Conservation (phyloP, 2,888 invertebrate genomes). For the Noctua janthe region DNA sequence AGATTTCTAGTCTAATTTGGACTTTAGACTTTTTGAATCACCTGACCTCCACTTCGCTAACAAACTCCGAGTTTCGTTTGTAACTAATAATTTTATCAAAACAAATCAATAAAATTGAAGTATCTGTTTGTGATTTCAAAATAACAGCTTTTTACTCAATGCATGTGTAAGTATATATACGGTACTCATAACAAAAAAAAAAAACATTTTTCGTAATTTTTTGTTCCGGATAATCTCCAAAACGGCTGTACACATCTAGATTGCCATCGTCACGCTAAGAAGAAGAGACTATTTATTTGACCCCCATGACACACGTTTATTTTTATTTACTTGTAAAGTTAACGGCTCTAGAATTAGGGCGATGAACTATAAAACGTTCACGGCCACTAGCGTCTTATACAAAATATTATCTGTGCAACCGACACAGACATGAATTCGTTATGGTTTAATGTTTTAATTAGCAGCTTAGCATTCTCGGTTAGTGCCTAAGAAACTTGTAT, state of each 20-base stretch:
- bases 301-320: neutral
- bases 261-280: too few relatives aligned
- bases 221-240: too few relatives aligned
- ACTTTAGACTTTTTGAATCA: constrained; percentile 9
- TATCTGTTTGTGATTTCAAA: too few relatives aligned
- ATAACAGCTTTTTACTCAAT: too few relatives aligned
- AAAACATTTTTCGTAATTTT: too few relatives aligned
- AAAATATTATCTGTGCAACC: constrained; percentile 19
- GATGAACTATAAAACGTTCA: constrained; percentile 46
- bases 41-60: constrained; percentile 14
- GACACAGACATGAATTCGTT: constrained; percentile 22
- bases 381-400: constrained; percentile 32
- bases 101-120: too few relatives aligned
- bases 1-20: neutral
- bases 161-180: too few relatives aligned
- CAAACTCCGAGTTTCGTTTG: neutral
- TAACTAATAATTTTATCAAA: too few relatives aligned
- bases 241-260: too few relatives aligned
- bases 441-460: constrained; percentile 38
- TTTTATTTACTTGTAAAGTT: constrained; percentile 18
- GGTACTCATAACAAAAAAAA: too few relatives aligned
- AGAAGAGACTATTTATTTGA: neutral
- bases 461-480: neutral
- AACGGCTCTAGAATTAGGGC: constrained; percentile 39
- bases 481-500: neutral